Evolutionary conservation across 1,140 invertebrate genomes (phyloP).

Genomic region (Bombus vancouverensis): DNA sequence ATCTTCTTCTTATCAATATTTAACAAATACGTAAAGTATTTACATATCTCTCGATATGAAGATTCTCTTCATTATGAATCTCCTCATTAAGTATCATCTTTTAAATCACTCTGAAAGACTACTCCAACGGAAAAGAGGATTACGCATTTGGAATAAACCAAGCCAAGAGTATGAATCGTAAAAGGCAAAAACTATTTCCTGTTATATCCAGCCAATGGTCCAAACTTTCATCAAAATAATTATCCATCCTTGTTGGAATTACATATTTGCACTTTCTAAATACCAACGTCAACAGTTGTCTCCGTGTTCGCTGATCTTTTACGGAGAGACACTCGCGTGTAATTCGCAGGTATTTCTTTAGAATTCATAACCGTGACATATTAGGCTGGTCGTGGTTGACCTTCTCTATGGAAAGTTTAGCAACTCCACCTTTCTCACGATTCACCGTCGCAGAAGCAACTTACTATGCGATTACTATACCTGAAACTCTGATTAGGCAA

Average conservation of each 20-base stretch:
- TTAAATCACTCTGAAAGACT: too few species aligned
- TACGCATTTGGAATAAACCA: too few species aligned
- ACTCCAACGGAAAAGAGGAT: background rate
- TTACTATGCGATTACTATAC: constrained; percentile 25
- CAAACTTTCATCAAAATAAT: constrained; percentile 25
- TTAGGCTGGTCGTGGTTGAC: background rate
- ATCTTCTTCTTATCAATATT: background rate
- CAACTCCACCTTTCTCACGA: constrained; percentile 24
- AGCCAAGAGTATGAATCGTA: background rate
- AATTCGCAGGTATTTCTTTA: background rate
- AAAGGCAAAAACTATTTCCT: background rate
- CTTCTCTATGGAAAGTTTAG: background rate
- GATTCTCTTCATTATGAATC: too few species aligned
- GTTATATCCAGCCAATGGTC: background rate
- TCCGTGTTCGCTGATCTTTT: background rate
- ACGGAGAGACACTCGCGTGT: too few species aligned
- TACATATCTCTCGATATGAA: too few species aligned
- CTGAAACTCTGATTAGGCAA: constrained; percentile 16
- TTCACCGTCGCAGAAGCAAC: background rate
- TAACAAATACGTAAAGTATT: too few species aligned
- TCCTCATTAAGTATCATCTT: too few species aligned
- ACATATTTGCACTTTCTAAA: constrained; percentile 14
- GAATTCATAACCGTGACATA: constrained; percentile 14
- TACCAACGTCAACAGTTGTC: background rate
- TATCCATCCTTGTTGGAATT: background rate